Base-by-base conservation (phyloP, 1,140 invertebrate species). In the Nilaparvata lugens region DNA sequence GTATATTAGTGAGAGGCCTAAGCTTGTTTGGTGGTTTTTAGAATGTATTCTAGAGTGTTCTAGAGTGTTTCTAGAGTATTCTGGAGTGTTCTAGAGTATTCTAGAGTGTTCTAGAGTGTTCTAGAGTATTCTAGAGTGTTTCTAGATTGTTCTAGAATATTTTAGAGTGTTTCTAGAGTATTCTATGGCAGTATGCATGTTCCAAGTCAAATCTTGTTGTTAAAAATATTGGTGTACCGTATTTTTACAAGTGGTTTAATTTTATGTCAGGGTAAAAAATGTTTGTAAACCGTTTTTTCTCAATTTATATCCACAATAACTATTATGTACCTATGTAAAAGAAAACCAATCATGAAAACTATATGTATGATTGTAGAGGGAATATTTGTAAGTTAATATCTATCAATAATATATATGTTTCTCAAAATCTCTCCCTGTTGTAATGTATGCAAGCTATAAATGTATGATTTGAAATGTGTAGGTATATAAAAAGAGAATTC, bases 1-100 rank as follows among this genome's bases (percentile, higher is more conserved):
- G n/a, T n/a, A n/a, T n/a, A 35, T 35, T 35, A 35, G 31, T 35
- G 31, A 35, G 31, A 35, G 31, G 31, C 31, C 31, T 35, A 35
- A 35, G 31, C 31, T 35, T 35, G 31, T 35, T 35, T 35, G 31
- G 13, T 11, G 13, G 31, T 35, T 35, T 35, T 11, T 35, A 35
- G 52, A 52, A n/a, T n/a, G 52, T 52, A 52, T 52, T 52, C 23
- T 21, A 52, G n/a, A n/a, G n/a, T n/a, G n/a, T n/a, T n/a, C n/a
- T n/a, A n/a, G n/a, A 35, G 13, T 11, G 31, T 35, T 35, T 35
- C 31, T 35, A 35, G 52, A 52, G 52, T 52, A 52, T 52, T 52
- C 23, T 21, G n/a, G n/a, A n/a, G n/a, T n/a, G n/a, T n/a, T n/a
- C n/a, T n/a, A n/a, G n/a, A n/a, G n/a, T n/a, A n/a, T n/a, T n/a